phyloP scores from a whole-genome alignment of 1,140 invertebrate genomes.

The Babylonia areolata region DNA sequence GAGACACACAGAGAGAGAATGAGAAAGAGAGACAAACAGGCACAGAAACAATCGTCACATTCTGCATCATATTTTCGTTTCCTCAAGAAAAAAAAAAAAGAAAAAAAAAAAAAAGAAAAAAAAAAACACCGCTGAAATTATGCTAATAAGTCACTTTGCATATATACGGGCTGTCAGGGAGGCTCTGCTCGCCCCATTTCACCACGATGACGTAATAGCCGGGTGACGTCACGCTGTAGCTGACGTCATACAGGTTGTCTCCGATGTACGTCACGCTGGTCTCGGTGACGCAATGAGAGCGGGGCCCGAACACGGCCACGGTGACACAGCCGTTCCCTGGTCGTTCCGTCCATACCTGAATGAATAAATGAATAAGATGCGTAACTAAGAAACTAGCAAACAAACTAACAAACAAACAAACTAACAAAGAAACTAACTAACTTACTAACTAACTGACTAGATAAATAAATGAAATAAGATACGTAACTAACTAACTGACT shows the following conservation, averaged over 20 bases:
- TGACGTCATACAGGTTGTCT: constrained; percentile 69
- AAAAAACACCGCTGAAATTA: background rate
- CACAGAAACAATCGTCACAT: too few species aligned
- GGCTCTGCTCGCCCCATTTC: constrained; percentile 66
- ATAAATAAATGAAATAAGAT: too few species aligned
- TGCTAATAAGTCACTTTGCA: constrained; percentile 43
- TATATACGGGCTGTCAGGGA: constrained; percentile 67
- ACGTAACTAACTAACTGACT: too few species aligned
- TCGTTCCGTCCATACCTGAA: constrained; percentile 58
- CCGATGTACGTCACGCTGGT: constrained; percentile 65
- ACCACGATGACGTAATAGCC: constrained; percentile 72
- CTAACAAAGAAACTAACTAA: too few species aligned
- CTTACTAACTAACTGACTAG: too few species aligned
- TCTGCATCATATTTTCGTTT: too few species aligned
- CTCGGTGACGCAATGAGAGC: constrained; percentile 60
- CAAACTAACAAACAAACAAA: too few species aligned
- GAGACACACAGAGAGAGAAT: too few species aligned
- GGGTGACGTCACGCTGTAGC: constrained; percentile 63
- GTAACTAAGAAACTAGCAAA: too few species aligned
- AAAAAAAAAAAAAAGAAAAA: too few species aligned
- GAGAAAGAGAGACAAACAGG: too few species aligned
- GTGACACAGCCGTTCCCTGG: constrained; percentile 59
- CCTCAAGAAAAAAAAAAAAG: too few species aligned
- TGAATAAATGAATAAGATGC: background rate
- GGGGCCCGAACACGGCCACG: constrained; percentile 64